A percentile compares a stretch with the other conserved stretches of the same genome.
Conservation (phyloP, 2,888 invertebrate genomes). For the Dynastes tityus region DNA sequence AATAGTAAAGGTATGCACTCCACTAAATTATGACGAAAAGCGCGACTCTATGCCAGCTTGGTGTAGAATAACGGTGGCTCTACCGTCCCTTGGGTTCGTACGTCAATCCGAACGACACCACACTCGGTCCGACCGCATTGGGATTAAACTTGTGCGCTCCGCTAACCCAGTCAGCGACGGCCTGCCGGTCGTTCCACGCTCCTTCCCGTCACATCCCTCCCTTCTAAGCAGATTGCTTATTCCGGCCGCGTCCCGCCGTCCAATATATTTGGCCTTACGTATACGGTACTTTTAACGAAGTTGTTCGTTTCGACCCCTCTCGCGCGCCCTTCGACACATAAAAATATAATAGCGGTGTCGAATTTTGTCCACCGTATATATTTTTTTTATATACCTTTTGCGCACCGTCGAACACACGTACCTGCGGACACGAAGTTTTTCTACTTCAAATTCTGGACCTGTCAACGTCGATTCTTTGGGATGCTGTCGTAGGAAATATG, state of each 20-base stretch:
- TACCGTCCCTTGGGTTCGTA: conserved; percentile 48
- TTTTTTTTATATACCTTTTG: conserved; percentile 9
- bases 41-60: conserved; percentile 54
- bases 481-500: conserved; percentile 5
- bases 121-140: conserved; percentile 56
- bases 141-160: conserved; percentile 63
- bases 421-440: not conserved
- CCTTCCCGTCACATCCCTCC: conserved; percentile 55
- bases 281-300: conserved; percentile 46
- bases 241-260: conserved; percentile 60
- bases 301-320: conserved; percentile 7
- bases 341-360: conserved; percentile 36
- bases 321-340: conserved; percentile 6
- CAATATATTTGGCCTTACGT: conserved; percentile 56
- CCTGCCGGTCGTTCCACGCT: conserved; percentile 27
- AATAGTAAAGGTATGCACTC: not conserved
- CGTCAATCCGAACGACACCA: conserved; percentile 56
- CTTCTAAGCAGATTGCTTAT: conserved; percentile 64
- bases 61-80: not conserved
- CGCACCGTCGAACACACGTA: not conserved
- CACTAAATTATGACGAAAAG: conserved; percentile 55
- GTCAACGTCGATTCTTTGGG: not conserved
- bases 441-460: conserved; percentile 13
- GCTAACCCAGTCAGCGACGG: conserved; percentile 59
- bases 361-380: conserved; percentile 33